Evolutionary conservation across 2,113 vertebrate species (phyloP).

Genomic region (Progne subis): DNA sequence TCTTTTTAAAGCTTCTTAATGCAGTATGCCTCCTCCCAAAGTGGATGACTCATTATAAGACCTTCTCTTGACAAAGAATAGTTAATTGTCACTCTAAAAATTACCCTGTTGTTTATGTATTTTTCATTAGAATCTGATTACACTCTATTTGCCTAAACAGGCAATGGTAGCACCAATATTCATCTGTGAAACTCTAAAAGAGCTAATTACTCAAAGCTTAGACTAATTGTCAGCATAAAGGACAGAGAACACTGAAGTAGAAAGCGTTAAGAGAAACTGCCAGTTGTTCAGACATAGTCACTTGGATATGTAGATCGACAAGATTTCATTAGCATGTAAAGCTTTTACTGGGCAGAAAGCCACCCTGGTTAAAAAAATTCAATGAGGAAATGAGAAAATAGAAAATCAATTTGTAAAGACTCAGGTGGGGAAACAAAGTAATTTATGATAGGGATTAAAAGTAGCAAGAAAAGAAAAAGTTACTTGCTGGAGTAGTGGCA

Average conservation of each 20-base stretch:
- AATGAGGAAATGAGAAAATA: conserved; percentile 3
- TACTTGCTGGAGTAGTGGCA: background rate
- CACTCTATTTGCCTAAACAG: conserved; percentile 16
- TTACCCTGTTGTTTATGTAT: conserved; percentile 54
- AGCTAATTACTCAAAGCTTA: conserved; percentile 49
- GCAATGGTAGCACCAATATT: conserved; percentile 8
- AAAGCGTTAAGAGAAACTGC: background rate
- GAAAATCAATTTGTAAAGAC: background rate
- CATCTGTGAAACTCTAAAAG: background rate
- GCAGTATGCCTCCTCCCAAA: background rate
- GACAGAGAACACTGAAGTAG: background rate
- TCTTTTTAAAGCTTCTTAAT: conserved; percentile 8
- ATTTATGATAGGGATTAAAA: background rate
- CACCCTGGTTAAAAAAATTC: background rate
- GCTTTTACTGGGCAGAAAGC: conserved; percentile 5
- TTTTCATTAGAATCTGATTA: conserved; percentile 62
- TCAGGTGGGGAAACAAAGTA: conserved; percentile 12
- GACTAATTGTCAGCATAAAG: conserved; percentile 43
- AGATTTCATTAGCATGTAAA: conserved; percentile 7
- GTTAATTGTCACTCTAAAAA: conserved; percentile 55
- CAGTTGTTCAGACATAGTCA: background rate
- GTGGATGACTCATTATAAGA: conserved; percentile 45
- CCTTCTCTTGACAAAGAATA: conserved; percentile 29
- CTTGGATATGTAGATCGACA: background rate
- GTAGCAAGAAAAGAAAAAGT: background rate